Evolutionary conservation across 2,113 vertebrate species (phyloP).

Genomic region (Podocnemis expansa): DNA sequence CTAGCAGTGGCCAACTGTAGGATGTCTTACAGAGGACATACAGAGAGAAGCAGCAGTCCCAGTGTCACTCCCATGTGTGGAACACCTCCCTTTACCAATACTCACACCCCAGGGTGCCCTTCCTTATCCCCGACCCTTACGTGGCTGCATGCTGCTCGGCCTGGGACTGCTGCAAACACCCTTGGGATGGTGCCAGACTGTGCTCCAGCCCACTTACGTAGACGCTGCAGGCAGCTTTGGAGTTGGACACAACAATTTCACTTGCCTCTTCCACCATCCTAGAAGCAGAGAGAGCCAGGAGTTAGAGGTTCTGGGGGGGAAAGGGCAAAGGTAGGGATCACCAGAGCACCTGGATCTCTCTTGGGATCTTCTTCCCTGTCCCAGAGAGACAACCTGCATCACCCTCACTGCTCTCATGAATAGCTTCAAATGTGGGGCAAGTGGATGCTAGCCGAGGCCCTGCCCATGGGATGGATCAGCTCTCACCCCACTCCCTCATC

Average conservation of each 20-base stretch:
- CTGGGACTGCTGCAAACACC: not conserved
- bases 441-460: not conserved
- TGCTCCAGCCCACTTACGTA: conserved; percentile 32
- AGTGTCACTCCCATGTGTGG: not conserved
- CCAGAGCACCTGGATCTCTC: not conserved
- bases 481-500: not conserved
- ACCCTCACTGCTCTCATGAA: no score
- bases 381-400: not conserved
- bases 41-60: not conserved
- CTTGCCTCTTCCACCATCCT: conserved; percentile 43
- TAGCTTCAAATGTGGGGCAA: not conserved
- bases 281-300: not conserved
- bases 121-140: not conserved
- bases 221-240: conserved; percentile 47
- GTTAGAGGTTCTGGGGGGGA: rapidly evolving
- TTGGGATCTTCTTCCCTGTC: not conserved
- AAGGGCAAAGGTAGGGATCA: not conserved
- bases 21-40: not conserved
- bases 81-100: not conserved
- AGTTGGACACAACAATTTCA: not conserved
- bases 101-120: not conserved
- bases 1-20: no score
- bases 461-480: not conserved
- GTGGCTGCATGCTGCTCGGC: rapidly evolving
- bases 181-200: rapidly evolving